Base-by-base conservation (phyloP, 2,888 invertebrate species). In the Diarsia rubi region DNA sequence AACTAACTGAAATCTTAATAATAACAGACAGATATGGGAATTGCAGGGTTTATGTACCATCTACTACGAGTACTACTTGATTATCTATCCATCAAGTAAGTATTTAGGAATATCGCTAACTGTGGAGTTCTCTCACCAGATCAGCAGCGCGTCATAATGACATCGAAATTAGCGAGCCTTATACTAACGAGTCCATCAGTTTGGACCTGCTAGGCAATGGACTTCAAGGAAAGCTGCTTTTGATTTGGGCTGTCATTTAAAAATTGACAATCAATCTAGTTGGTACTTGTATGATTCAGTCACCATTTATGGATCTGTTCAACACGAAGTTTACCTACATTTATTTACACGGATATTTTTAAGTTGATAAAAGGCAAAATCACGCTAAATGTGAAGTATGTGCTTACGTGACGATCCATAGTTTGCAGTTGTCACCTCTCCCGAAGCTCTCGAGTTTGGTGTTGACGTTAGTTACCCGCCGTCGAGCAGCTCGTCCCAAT, bases 381-480 rank as follows among this genome's bases (percentile, higher is more conserved):
- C 24, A 24, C 47, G 63, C 54, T 14, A 57, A 71, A 44, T 31
- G 12, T 54, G 31, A 79, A 73, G 31, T 49, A 11, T 64, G 31
- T 44, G 21, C 14, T 27, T 42, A 47, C 42, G 21, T 65, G 64
- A 65, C 59, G 6, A n/a, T 2, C 42, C 64, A 60, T 21, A 59
- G 59, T 57, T 59, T 16, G 76, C 68, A 44, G 49, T 59, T 16
- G 68, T 27, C 68, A 44, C 59, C 52, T 44, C 49, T 37, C 31
- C 0, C 27, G 16, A 27, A 59, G 42, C 63, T 68, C 45, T 70
- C 31, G 3, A 59, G 42, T 44, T 19, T 9, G 16, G 14, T 59
- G 64, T 64, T 54, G 64, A 63, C 63, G 63, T 19, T 12, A 16
- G 44, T 45, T n/a, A 19, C 6, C 57, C 81, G 54, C 24, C 63